A percentile compares a stretch with the other conserved stretches of the same genome.
Evolutionary conservation across 2,797 vertebrate genomes (phyloP).

Genomic region (Leucoraja ocellata): DNA sequence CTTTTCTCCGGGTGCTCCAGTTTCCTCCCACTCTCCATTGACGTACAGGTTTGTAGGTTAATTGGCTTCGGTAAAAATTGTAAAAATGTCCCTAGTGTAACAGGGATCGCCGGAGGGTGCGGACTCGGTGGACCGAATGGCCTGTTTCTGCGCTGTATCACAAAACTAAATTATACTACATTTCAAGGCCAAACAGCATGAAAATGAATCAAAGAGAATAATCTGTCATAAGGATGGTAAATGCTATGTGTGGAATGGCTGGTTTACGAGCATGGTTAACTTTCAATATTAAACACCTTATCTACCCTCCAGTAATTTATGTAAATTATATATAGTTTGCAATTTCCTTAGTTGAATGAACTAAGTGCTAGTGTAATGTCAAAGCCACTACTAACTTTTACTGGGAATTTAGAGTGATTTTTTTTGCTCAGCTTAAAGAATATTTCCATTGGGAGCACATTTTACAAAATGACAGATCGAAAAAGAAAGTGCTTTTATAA

Average conservation of each 20-base stretch:
- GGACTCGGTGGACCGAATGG: too few species aligned
- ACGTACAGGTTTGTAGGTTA: too few species aligned
- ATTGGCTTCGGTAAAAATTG: too few species aligned
- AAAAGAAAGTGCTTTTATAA: conserved; percentile 3
- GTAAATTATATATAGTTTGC: neutral
- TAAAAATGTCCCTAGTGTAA: too few species aligned
- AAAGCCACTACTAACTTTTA: neutral
- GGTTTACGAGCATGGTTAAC: neutral
- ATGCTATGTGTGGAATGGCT: neutral
- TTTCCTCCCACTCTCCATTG: too few species aligned
- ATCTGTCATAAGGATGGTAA: neutral
- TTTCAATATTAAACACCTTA: neutral
- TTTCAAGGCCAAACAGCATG: neutral
- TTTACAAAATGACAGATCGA: neutral
- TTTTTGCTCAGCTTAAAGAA: neutral
- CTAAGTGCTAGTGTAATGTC: neutral
- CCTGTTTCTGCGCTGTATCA: too few species aligned
- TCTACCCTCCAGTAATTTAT: neutral
- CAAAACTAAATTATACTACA: neutral
- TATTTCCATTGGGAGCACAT: neutral
- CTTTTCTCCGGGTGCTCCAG: too few species aligned
- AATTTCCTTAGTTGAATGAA: neutral
- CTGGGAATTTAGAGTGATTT: neutral
- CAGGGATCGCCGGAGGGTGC: too few species aligned
- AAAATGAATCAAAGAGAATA: neutral